A percentile compares a stretch with the other conserved stretches of the same genome.
These are phyloP conservation scores for Junonia oenone DNA, from an alignment of 2,888 invertebrate genomes.

Conservation along the genomic window DNA sequence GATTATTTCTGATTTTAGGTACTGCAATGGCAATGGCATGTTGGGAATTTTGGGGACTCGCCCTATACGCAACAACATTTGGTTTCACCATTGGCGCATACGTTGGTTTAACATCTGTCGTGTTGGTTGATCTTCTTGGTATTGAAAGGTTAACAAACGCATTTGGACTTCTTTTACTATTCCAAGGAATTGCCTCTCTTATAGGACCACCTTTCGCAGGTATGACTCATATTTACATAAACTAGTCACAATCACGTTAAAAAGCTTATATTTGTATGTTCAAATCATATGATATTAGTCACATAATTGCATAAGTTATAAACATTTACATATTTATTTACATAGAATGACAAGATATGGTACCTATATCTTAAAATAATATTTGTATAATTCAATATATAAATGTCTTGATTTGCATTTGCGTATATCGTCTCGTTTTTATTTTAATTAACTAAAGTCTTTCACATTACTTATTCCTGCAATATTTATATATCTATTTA, in stretches of 20 bases:
- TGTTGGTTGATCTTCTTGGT: conserved; percentile 95
- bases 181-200: conserved; percentile 95
- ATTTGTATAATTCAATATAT: background rate
- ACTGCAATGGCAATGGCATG: conserved; percentile 90
- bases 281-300: background rate
- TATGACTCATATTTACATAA: conserved; percentile 50
- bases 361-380: background rate
- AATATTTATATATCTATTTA: background rate
- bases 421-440: no score
- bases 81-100: conserved; percentile 97
- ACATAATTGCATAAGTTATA: background rate
- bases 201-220: conserved; percentile 96
- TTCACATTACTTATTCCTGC: no score
- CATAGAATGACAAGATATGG: background rate
- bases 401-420: no score
- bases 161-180: conserved; percentile 93
- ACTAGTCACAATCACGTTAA: background rate
- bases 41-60: conserved; percentile 84
- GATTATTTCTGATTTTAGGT: conserved; percentile 69
- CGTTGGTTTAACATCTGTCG: conserved; percentile 97
- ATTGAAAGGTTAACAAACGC: conserved; percentile 96
- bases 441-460: no score
- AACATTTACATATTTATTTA: background rate
- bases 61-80: conserved; percentile 88
- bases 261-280: background rate